Conservation (phyloP, 1,140 invertebrate species). For the Sycophila sp. region DNA sequence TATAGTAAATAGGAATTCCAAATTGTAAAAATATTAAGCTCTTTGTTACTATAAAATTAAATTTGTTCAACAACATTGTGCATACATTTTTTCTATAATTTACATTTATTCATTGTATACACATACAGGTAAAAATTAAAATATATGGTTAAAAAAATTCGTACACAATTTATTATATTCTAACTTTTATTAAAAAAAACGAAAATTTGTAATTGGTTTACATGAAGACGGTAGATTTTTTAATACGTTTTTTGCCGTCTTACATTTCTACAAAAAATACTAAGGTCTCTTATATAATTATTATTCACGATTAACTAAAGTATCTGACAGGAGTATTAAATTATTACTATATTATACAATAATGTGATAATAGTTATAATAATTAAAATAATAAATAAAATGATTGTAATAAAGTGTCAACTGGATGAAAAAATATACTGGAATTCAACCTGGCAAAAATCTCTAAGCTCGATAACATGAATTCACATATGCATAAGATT, state of each 20-base stretch:
- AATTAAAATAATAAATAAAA: constrained; percentile 19
- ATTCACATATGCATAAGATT: constrained; percentile 23
- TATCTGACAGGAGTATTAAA: constrained; percentile 24
- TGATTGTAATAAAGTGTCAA: constrained; percentile 25
- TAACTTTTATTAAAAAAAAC: constrained; percentile 36
- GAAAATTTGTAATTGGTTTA: constrained; percentile 2
- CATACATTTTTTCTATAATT: neutral
- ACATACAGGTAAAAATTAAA: neutral
- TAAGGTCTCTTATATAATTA: constrained; percentile 20
- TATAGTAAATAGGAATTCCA: neutral
- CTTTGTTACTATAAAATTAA: neutral
- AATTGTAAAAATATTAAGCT: neutral
- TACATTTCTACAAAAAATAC: constrained; percentile 31
- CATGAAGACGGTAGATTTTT: constrained; percentile 14
- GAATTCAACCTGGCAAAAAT: constrained; percentile 25
- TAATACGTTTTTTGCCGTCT: constrained; percentile 15
- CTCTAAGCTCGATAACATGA: constrained; percentile 24
- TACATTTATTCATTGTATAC: neutral
- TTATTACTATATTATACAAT: constrained; percentile 37
- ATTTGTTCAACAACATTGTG: neutral
- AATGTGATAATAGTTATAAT: constrained; percentile 32
- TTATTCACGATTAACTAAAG: constrained; percentile 26
- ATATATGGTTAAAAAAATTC: neutral
- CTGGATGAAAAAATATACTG: constrained; percentile 37
- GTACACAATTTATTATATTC: constrained; percentile 2